Evolutionary conservation across 2,113 vertebrate genomes (phyloP).

Genomic region (Gopherus evgoodei): DNA sequence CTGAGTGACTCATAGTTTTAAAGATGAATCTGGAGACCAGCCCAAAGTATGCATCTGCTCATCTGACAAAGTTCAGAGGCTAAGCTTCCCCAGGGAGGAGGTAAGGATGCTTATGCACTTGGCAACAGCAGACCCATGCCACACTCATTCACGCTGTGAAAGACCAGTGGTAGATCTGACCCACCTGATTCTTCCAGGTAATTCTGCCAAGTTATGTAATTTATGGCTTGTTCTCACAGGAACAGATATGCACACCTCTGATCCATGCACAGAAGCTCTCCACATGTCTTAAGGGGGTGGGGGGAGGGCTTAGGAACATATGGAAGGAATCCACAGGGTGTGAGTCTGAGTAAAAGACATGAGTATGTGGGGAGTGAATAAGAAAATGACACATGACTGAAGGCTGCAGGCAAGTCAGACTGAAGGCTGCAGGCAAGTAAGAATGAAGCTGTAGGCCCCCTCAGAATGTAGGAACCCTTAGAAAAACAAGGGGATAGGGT

Average conservation of each 20-base stretch:
- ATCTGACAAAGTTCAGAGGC: slow-evolving; percentile 51
- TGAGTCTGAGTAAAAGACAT: background rate
- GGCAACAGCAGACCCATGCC: slow-evolving; percentile 43
- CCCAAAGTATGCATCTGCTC: slow-evolving; percentile 67
- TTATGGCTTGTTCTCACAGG: background rate
- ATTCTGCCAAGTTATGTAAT: slow-evolving; percentile 19
- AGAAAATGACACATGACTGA: background rate
- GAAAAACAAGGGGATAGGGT: background rate
- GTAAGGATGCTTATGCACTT: slow-evolving; percentile 60
- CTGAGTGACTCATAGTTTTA: slow-evolving; percentile 50
- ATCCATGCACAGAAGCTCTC: background rate
- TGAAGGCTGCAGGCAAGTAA: background rate
- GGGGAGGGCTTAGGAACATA: background rate
- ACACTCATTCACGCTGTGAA: slow-evolving; percentile 30
- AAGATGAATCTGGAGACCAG: slow-evolving; percentile 63
- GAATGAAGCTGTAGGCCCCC: background rate
- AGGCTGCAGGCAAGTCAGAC: background rate
- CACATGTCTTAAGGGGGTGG: background rate
- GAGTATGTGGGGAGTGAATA: background rate
- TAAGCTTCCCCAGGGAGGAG: slow-evolving; percentile 65
- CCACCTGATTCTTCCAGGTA: slow-evolving; percentile 38
- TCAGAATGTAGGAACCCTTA: too few relatives aligned
- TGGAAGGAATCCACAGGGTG: background rate
- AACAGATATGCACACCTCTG: background rate
- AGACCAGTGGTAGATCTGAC: slow-evolving; percentile 59